Conservation (phyloP, 2,113 vertebrate species). For the Microcebus griseorufus region DNA sequence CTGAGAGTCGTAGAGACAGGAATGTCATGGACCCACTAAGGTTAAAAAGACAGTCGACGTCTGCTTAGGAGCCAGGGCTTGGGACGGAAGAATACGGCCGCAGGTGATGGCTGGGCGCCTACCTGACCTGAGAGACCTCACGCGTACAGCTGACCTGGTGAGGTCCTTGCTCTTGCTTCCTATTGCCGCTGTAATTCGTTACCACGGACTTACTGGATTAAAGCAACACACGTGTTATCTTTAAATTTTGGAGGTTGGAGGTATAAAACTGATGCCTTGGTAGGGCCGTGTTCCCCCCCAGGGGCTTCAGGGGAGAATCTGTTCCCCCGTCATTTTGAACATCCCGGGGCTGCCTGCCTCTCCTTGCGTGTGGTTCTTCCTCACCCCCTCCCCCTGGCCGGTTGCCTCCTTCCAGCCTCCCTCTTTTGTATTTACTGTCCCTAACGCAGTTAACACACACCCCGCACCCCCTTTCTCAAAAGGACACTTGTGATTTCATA, state of each 20-base stretch:
- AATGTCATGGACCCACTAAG: background rate
- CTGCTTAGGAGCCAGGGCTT: background rate
- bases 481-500: no score
- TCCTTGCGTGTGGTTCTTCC: background rate
- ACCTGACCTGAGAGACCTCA: fast-evolving
- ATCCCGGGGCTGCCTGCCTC: background rate
- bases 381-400: background rate
- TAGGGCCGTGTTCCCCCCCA: fast-evolving
- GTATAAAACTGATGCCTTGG: background rate
- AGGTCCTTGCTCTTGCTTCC: background rate
- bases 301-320: background rate
- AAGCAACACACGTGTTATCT: fast-evolving
- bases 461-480: no score
- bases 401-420: background rate
- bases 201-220: fast-evolving
- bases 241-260: background rate
- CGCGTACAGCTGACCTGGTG: fast-evolving
- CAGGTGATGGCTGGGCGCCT: fast-evolving
- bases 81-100: fast-evolving
- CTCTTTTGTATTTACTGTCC: no score
- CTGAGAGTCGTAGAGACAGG: background rate
- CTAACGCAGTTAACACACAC: no score
- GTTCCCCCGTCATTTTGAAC: no score
- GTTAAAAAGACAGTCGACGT: background rate
- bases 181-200: background rate